Percentiles rank a stretch among this genome's conserved stretches.
Conservation (phyloP, 2,797 vertebrate genomes). For the Muraenolepis orangiensis region DNA sequence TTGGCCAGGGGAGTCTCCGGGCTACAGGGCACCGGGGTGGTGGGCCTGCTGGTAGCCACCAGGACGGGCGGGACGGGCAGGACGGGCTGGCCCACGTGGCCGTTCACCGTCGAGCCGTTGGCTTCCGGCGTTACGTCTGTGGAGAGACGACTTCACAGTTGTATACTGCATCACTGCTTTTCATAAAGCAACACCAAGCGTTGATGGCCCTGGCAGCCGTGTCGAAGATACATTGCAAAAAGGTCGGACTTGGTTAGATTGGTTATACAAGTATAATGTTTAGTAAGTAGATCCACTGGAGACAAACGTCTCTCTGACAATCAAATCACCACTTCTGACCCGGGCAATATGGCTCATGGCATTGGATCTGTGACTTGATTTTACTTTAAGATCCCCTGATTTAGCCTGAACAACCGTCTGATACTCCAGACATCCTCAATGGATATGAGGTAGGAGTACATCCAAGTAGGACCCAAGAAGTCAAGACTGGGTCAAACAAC, state of each 20-base stretch:
- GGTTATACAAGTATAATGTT: not conserved
- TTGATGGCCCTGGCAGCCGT: not conserved
- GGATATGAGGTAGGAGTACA: not conserved
- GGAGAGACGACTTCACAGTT: not conserved
- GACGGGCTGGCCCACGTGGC: conserved; percentile 65
- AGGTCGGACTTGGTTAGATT: not conserved
- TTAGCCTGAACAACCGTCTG: not conserved
- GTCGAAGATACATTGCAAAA: not conserved
- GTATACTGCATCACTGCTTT: not conserved
- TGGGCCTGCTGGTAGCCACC: conserved; percentile 88
- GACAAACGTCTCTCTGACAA: not conserved
- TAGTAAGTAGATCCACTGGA: not conserved
- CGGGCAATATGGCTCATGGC: not conserved
- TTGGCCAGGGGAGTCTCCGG: conserved; percentile 67
- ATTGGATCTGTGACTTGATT: not conserved
- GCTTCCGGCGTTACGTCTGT: conserved; percentile 62
- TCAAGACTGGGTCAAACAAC: not conserved
- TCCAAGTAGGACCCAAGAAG: not conserved
- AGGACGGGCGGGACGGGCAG: conserved; percentile 70
- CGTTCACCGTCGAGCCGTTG: conserved; percentile 77
- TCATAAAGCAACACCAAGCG: not conserved
- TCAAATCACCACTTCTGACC: not conserved
- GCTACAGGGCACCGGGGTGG: conserved; percentile 76
- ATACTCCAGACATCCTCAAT: not conserved
- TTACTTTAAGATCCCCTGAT: not conserved